phyloP scores from a whole-genome alignment of 2,797 vertebrate species.

The Pelochelys cantorii region DNA sequence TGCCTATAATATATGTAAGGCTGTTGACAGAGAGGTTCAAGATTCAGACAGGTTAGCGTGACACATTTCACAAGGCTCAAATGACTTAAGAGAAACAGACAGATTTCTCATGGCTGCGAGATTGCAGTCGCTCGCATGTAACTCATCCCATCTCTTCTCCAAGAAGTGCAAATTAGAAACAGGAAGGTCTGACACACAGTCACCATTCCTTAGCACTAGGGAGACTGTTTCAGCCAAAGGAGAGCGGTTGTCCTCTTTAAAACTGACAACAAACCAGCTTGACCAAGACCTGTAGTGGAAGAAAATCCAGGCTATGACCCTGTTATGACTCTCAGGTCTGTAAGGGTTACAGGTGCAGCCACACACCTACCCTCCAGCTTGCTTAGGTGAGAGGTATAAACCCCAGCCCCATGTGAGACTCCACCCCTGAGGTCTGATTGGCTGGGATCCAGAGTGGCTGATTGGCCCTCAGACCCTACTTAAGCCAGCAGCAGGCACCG shows the following conservation, averaged over 20 bases:
- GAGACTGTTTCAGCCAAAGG: slow-evolving; percentile 26
- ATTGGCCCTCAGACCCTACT: not conserved
- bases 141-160: slow-evolving; percentile 16
- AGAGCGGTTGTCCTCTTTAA: slow-evolving; percentile 1
- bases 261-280: fast-evolving
- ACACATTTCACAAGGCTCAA: not conserved
- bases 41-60: not conserved
- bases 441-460: not conserved
- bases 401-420: not conserved
- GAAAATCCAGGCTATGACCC: not conserved
- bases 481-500: not conserved
- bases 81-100: not conserved
- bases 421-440: not conserved
- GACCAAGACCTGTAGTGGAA: not conserved
- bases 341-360: not conserved
- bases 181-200: slow-evolving; percentile 39
- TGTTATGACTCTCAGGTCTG: not conserved
- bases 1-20: not conserved
- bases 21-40: not conserved
- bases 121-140: slow-evolving; percentile 30
- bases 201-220: not conserved
- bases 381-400: not conserved
- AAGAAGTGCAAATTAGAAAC: slow-evolving; percentile 39
- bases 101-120: not conserved
- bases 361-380: not conserved